Evolutionary conservation across 1,140 invertebrate species (phyloP).

Genomic region (Acyrthosiphon pisum): DNA sequence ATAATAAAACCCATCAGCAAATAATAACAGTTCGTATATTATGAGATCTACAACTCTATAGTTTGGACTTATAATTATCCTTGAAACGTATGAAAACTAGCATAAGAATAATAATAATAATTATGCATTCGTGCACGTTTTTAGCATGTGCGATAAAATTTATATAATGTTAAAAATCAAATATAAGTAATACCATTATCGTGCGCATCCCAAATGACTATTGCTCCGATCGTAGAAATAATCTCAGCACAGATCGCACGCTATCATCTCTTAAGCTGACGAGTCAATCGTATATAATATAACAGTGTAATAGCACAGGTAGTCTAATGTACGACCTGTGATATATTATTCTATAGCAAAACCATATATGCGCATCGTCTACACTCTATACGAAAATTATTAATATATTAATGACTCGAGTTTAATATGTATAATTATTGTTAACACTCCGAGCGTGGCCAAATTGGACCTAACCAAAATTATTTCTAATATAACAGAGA

Average conservation of each 20-base stretch:
- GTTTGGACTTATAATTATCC: background rate
- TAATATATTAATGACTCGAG: too few species aligned
- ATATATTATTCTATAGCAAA: too few species aligned
- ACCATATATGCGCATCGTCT: background rate
- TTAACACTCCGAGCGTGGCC: too few species aligned
- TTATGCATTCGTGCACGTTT: background rate
- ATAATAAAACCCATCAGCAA: background rate
- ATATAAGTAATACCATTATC: too few species aligned
- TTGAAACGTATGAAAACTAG: background rate
- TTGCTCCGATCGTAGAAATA: background rate
- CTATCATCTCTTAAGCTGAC: background rate
- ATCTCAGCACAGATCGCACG: constrained; percentile 15
- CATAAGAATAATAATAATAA: background rate
- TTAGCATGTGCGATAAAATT: background rate
- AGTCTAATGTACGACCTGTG: too few species aligned
- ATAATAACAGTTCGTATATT: background rate
- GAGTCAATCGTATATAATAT: background rate
- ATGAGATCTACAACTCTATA: background rate
- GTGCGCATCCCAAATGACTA: background rate
- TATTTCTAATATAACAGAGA: too few species aligned
- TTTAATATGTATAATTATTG: background rate
- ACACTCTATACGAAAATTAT: background rate
- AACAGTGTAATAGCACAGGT: too few species aligned
- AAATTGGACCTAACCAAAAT: too few species aligned
- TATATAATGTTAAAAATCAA: too few species aligned